Conservation (phyloP, 2,888 invertebrate genomes). For the Glyphotaelius pellucidus region DNA sequence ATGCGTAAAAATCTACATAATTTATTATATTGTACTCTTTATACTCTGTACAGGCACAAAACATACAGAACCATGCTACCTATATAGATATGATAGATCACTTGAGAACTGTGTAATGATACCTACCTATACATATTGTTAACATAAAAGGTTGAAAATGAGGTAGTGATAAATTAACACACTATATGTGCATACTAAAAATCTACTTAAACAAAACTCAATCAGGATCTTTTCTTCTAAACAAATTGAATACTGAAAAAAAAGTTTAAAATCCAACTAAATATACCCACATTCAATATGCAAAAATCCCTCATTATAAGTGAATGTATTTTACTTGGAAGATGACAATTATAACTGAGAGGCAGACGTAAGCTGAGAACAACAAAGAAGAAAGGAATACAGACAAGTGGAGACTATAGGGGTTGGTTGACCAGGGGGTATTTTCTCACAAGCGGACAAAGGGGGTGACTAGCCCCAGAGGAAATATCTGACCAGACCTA, state of each 20-base stretch:
- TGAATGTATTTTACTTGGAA: slow-evolving; percentile 26
- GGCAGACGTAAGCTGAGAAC: background rate
- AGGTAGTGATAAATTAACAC: no score
- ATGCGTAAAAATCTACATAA: no score
- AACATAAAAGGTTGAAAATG: no score
- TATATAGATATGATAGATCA: no score
- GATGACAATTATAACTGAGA: slow-evolving; percentile 18
- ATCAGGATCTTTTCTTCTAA: no score
- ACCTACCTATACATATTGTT: no score
- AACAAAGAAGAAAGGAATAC: slow-evolving; percentile 23
- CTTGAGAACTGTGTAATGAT: no score
- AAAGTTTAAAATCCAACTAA: background rate
- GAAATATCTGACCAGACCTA: slow-evolving; percentile 42
- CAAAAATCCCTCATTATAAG: slow-evolving; percentile 28
- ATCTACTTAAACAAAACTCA: no score
- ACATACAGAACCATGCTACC: no score
- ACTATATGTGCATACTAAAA: no score
- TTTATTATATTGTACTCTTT: no score
- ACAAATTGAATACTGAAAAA: background rate
- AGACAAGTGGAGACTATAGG: slow-evolving; percentile 17
- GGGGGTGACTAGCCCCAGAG: slow-evolving; percentile 25
- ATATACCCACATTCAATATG: background rate
- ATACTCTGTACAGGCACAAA: no score
- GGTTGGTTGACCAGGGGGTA: slow-evolving; percentile 16
- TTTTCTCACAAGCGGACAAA: slow-evolving; percentile 47